These are phyloP conservation scores for Operophtera brumata DNA, from an alignment of 2,888 invertebrate species.

Conservation along the genomic window DNA sequence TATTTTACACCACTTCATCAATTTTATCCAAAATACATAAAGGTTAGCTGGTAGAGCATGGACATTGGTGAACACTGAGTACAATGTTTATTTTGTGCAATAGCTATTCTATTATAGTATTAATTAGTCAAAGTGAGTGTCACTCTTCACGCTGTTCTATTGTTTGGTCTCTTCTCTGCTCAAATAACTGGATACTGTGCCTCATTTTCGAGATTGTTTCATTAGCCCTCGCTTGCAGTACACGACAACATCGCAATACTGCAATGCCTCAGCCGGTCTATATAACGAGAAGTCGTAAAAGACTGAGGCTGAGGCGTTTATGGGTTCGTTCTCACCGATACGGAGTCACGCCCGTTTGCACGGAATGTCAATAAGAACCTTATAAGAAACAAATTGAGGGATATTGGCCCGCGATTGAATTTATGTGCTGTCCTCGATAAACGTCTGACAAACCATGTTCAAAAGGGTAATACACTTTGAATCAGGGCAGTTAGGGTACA, in stretches of 20 bases:
- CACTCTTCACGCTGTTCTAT: no score
- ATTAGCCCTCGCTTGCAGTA: slow-evolving; percentile 11
- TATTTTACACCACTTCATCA: no score
- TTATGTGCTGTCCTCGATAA: slow-evolving; percentile 1
- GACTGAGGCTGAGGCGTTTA: slow-evolving; percentile 46
- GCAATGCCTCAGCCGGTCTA: slow-evolving; percentile 33
- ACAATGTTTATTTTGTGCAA: no score
- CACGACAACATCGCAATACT: slow-evolving; percentile 20
- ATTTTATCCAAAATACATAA: no score
- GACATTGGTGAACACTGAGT: no score
- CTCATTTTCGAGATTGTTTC: slow-evolving; percentile 7
- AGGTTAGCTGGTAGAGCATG: no score
- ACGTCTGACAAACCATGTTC: not conserved
- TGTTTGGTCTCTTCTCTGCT: no score
- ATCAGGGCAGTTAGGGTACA: not conserved
- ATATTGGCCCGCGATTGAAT: slow-evolving; percentile 15
- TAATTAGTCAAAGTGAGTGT: no score
- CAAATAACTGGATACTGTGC: no score
- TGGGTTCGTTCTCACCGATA: slow-evolving; percentile 56
- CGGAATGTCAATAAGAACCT: slow-evolving; percentile 40
- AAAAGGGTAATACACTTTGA: not conserved
- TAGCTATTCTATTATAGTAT: no score
- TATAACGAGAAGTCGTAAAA: slow-evolving; percentile 64
- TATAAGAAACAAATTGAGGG: slow-evolving; percentile 28
- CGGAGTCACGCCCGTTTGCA: slow-evolving; percentile 48